Base-by-base conservation (phyloP, 2,888 invertebrate species). In the Crematogaster levior region DNA sequence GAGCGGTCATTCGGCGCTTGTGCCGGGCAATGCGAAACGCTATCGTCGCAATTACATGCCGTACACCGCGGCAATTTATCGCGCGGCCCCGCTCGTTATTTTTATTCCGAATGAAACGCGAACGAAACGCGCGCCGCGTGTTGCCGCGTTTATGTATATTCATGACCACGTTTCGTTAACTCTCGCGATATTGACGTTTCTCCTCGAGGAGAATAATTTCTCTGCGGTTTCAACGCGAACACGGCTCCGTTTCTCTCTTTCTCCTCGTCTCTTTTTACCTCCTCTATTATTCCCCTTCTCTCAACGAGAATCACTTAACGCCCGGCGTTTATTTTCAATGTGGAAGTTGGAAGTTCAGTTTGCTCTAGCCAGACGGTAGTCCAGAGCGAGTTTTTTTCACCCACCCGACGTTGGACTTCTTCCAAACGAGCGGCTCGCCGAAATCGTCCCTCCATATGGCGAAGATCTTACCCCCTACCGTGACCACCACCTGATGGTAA, bases 371-470 rank as follows among this genome's bases (percentile, higher is more conserved):
- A 21, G 21, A 43, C 34, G 66, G 15, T 51, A 24, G 0, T 30
- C 58, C 12, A 12, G 56, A 12, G 46, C 24, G n/a, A 27, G 21
- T 56, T 82, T 61, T 72, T 48, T 0, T 48, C 30, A 18, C 81
- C 27, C 68, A 93, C 93, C 91, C 87, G 27, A 88, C 94, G 1
- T 95, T 94, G 18, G 96, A 95, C 87, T 96, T 96, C 75, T 97
- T 96, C 97, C 97, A 97, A 75, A 97, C 93, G 6, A 97, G 92
- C 0, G 97, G 97, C 81, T 95, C 95, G 37, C 93, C 92, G 48
- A 97, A 95, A 82, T 96, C 96, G 80, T 97, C 96, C 86, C 96
- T 96, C 98, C 98, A 98, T 77, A 98, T 93, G 0, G 97, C 97
- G 92, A 97, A 96, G 77, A 97, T 95, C 93, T 96, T 97, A 7